These are phyloP conservation scores for Drosophila siamana DNA, from an alignment of 2,888 invertebrate species.

Conservation along the genomic window DNA sequence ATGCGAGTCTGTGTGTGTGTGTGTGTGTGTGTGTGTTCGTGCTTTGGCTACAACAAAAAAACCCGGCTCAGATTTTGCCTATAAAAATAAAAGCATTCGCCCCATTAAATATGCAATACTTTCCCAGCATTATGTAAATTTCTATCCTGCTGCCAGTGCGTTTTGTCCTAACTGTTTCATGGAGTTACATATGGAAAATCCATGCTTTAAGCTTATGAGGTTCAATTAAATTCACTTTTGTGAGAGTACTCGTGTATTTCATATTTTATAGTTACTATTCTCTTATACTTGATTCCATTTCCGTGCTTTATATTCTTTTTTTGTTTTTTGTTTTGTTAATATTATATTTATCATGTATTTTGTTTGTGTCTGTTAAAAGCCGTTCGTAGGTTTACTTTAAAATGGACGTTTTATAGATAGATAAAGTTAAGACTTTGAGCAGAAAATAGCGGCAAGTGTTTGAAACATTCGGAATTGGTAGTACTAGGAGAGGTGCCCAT, in stretches of 20 bases:
- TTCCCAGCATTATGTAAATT: slow-evolving; percentile 51
- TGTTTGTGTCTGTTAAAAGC: slow-evolving; percentile 42
- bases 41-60: slow-evolving; percentile 30
- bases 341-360: slow-evolving; percentile 28
- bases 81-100: slow-evolving; percentile 67
- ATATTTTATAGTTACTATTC: slow-evolving; percentile 11
- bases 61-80: slow-evolving; percentile 35
- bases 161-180: slow-evolving; percentile 14
- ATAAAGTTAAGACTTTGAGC: slow-evolving; percentile 61
- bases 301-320: slow-evolving; percentile 4
- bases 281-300: slow-evolving; percentile 3
- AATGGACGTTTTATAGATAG: slow-evolving; percentile 78
- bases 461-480: slow-evolving; percentile 45
- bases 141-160: slow-evolving; percentile 38
- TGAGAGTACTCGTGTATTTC: slow-evolving; percentile 23
- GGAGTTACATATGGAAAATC: slow-evolving; percentile 18
- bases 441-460: slow-evolving; percentile 60
- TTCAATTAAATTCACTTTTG: slow-evolving; percentile 66
- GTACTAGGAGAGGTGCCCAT: slow-evolving; percentile 21
- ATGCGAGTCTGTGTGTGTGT: slow-evolving; percentile 28
- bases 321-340: too few species aligned
- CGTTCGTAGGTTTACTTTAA: slow-evolving; percentile 52
- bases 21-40: slow-evolving; percentile 30
- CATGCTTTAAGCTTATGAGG: slow-evolving; percentile 71
- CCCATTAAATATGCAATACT: slow-evolving; percentile 75